These are phyloP conservation scores for Parnassius smintheus DNA, from an alignment of 2,888 invertebrate species.

Conservation along the genomic window DNA sequence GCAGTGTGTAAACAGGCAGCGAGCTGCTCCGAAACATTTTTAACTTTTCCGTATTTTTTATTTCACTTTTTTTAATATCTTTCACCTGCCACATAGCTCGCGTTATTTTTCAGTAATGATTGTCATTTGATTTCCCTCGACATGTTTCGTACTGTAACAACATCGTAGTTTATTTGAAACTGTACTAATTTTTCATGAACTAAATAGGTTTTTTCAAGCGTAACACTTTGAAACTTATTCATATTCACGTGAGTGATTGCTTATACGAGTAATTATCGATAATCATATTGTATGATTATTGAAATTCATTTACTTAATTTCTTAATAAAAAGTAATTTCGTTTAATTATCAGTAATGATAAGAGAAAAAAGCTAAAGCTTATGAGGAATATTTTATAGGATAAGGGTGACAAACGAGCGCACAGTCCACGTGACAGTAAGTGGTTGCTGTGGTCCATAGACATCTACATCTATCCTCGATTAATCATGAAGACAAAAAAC, in stretches of 20 bases:
- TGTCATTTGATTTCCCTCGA: constrained; percentile 24
- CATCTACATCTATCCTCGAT: no score
- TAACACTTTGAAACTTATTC: constrained; percentile 9
- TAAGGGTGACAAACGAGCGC: no score
- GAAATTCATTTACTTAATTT: constrained; percentile 4
- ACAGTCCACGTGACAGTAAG: no score
- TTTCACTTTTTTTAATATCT: constrained; percentile 37
- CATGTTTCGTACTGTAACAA: background rate
- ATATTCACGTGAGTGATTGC: constrained; percentile 2
- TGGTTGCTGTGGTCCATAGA: no score
- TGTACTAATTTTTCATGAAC: constrained; percentile 6
- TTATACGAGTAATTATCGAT: constrained; percentile 9
- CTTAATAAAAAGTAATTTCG: background rate
- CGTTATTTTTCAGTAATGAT: constrained; percentile 24
- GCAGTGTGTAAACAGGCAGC: constrained; percentile 55
- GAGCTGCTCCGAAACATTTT: constrained; percentile 53
- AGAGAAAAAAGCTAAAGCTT: no score
- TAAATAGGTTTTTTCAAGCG: constrained; percentile 8
- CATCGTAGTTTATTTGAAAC: constrained; percentile 5
- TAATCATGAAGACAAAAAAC: no score
- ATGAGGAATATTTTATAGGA: no score
- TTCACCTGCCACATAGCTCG: constrained; percentile 19
- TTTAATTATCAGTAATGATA: no score
- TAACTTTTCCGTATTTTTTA: constrained; percentile 43
- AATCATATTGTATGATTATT: background rate